phyloP scores from a whole-genome alignment of 2,888 invertebrate genomes.

The Pandemis cinnamomeana region DNA sequence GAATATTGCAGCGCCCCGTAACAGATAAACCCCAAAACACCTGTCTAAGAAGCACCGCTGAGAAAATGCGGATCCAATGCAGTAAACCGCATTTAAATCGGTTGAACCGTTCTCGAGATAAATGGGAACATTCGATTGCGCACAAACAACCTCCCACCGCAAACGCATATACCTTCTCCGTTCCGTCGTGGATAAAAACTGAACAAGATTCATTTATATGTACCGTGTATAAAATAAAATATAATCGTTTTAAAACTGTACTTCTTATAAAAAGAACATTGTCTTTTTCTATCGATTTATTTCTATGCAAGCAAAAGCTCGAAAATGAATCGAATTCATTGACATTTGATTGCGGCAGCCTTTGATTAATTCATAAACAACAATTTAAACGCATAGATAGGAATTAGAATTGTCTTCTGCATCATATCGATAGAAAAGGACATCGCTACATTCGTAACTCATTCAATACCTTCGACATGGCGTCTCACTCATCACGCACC shows the following conservation, averaged over 20 bases:
- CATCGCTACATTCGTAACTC: constrained; percentile 30
- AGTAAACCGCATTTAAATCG: too few relatives aligned
- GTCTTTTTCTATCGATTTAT: background rate
- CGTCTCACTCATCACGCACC: constrained; percentile 54
- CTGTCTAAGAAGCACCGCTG: too few relatives aligned
- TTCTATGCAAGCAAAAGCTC: background rate
- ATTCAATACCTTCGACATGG: constrained; percentile 28
- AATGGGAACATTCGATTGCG: too few relatives aligned
- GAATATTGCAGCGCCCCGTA: too few relatives aligned
- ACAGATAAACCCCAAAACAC: too few relatives aligned
- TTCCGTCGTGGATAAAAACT: too few relatives aligned
- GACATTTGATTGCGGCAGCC: background rate
- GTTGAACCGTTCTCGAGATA: too few relatives aligned
- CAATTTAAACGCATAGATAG: too few relatives aligned
- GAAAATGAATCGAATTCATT: background rate
- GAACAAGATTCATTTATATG: too few relatives aligned
- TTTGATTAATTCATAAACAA: background rate
- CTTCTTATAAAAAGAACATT: background rate
- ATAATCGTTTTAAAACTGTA: background rate
- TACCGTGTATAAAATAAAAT: background rate
- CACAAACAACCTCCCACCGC: too few relatives aligned
- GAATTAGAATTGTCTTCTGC: background rate
- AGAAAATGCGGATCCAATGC: too few relatives aligned
- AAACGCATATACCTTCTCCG: too few relatives aligned
- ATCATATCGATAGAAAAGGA: constrained; percentile 14